A percentile compares a stretch with the other conserved stretches of the same genome.
phyloP scores from a whole-genome alignment of 2,113 vertebrate genomes.

The Hirundichthys speculiger region DNA sequence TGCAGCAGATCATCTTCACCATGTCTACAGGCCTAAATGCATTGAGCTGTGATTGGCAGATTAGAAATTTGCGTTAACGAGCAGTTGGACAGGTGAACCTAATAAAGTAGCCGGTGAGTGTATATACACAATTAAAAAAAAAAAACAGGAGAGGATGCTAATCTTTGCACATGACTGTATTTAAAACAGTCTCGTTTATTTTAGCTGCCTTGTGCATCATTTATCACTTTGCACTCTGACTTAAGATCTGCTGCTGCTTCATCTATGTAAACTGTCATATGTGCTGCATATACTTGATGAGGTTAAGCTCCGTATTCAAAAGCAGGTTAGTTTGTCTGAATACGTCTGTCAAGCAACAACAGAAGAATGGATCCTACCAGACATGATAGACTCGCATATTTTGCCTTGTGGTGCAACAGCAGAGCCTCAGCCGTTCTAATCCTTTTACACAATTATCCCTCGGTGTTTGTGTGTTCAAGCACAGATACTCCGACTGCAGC shows the following conservation, averaged over 20 bases:
- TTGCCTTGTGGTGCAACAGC: conserved; percentile 57
- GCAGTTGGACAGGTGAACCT: no score
- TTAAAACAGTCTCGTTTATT: not conserved
- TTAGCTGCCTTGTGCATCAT: not conserved
- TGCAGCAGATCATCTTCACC: no score
- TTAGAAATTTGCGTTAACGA: no score
- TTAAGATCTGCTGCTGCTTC: not conserved
- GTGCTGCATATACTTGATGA: no score
- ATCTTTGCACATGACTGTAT: not conserved
- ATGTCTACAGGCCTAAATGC: no score
- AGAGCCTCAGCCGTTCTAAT: conserved; percentile 57
- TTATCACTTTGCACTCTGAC: not conserved
- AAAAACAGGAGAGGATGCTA: no score
- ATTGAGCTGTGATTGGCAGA: no score
- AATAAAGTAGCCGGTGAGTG: no score
- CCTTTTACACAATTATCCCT: conserved; percentile 63
- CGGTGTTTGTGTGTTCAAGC: conserved; percentile 64
- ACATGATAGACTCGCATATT: conserved; percentile 59
- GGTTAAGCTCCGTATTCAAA: not conserved
- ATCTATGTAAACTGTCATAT: not conserved
- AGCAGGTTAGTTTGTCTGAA: conserved; percentile 11
- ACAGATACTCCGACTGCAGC: conserved; percentile 51
- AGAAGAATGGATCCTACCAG: conserved; percentile 47
- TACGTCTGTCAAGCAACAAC: conserved; percentile 41
- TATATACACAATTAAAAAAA: no score